Evolutionary conservation across 2,113 vertebrate genomes (phyloP), one percentile per base, ranked within the genome.

Genomic region (Melanotaenia duboulayi): DNA sequence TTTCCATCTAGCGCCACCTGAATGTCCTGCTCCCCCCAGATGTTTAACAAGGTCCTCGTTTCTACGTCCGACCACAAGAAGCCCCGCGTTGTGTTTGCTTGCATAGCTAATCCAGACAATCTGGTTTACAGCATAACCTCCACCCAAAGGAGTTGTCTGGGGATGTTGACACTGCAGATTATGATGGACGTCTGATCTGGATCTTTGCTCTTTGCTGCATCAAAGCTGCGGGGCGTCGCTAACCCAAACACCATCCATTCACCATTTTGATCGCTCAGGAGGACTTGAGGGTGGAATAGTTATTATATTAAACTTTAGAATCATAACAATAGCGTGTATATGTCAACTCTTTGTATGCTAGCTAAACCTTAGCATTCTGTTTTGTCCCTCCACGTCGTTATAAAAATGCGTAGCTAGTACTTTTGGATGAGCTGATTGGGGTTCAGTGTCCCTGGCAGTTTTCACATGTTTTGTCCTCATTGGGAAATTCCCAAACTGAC

Each of bases 1-100:
- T 95, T 96, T 68, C 95, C 96, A 83, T 96, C 96, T 90, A 96
- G 93, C 60, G 96, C 96, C 60, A 91, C 89, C 91, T 96, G 96
- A 90, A 97, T 95, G 89, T 95, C 95, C 83, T 96, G 95, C 90
- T 97, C 95, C 20, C 96, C 96, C 95, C 96, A 96, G 85, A 96
- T 96, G 84, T 94, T 95, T 81, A 96, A 81, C 87, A 96, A 82
- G 73, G 96, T 96, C 85, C 95, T 91, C 24, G 96, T 96, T 92
- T 97, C 96, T 64, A 95, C 90, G 83, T 97, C 96, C 44, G 96
- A 96, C 96, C 96, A 96, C 85, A 96, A 51, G 84, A 96, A 96
- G 58, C 95, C 96, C 62, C 95, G 92, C 77, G 96, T 96, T 62
- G 95, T 93, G 89, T 94, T 95, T 16, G 90, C 91, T 71, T 94